These are phyloP conservation scores for Lochmaea capreae DNA, from an alignment of 2,888 invertebrate species.

Conservation along the genomic window DNA sequence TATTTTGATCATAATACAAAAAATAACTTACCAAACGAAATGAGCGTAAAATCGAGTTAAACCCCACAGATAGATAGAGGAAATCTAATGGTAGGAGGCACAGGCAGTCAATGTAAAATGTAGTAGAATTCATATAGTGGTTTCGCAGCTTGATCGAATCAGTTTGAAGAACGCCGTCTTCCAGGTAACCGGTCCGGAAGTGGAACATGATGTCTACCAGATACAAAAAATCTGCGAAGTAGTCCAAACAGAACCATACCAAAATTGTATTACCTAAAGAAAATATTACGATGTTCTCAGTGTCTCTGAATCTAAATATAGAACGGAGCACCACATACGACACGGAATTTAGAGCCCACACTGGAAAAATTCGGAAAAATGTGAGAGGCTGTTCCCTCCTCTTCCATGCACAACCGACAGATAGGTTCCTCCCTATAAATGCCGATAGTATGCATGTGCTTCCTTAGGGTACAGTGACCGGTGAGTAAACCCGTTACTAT, in stretches of 20 bases:
- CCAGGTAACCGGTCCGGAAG: slow-evolving; percentile 96
- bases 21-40: slow-evolving; percentile 82
- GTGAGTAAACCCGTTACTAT: too few relatives aligned
- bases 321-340: too few relatives aligned
- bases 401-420: too few relatives aligned
- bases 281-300: too few relatives aligned
- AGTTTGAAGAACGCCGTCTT: slow-evolving; percentile 97
- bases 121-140: slow-evolving; percentile 95
- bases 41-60: slow-evolving; percentile 94
- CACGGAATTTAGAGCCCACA: background rate
- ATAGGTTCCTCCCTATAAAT: too few relatives aligned
- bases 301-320: too few relatives aligned
- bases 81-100: slow-evolving; percentile 98
- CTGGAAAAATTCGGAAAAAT: too few relatives aligned
- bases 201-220: slow-evolving; percentile 96
- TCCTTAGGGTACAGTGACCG: too few relatives aligned
- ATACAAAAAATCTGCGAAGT: slow-evolving; percentile 96
- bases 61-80: slow-evolving; percentile 95
- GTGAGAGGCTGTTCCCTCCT: too few relatives aligned
- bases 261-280: slow-evolving; percentile 82
- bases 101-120: slow-evolving; percentile 98
- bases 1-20: background rate
- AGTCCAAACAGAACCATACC: slow-evolving; percentile 97
- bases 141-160: slow-evolving; percentile 92
- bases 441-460: too few relatives aligned